Evolutionary conservation across 1,140 invertebrate genomes (phyloP).

Genomic region (silkworm (Bombyx mori)): DNA sequence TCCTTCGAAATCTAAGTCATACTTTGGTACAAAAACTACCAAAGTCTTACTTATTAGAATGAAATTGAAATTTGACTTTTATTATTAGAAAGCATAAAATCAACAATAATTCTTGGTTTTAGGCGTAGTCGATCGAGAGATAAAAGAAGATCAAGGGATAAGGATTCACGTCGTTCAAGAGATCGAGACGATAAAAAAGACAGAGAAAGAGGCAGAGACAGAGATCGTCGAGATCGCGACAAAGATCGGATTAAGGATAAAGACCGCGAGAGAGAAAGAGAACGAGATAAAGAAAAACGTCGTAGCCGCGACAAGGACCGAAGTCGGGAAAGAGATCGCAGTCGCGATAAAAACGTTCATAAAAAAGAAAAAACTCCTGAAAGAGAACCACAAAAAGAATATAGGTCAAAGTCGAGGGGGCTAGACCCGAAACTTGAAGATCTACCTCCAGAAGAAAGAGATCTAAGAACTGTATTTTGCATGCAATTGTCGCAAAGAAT

Average conservation of each 20-base stretch:
- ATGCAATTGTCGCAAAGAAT: conserved; percentile 97
- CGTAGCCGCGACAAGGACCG: conserved; percentile 54
- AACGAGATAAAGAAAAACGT: conserved; percentile 40
- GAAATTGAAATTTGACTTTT: no score
- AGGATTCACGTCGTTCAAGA: conserved; percentile 43
- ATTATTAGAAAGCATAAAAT: no score
- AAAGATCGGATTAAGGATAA: conserved; percentile 49
- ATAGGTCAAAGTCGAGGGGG: conserved; percentile 59
- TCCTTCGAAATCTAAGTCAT: no score
- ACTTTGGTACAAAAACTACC: no score
- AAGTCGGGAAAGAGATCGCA: conserved; percentile 47
- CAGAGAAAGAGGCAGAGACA: conserved; percentile 19
- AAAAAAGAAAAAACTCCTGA: conserved; percentile 40
- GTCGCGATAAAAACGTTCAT: conserved; percentile 31
- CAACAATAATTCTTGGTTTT: conserved; percentile 11
- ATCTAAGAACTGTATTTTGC: conserved; percentile 98
- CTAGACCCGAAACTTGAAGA: conserved; percentile 74
- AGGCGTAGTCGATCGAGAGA: conserved; percentile 71
- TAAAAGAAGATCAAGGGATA: conserved; percentile 57
- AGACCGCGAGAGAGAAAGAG: conserved; percentile 38
- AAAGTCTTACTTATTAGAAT: no score
- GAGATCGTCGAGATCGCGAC: conserved; percentile 36
- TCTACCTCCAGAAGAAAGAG: conserved; percentile 96
- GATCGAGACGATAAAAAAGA: conserved; percentile 46
- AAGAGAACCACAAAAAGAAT: conserved; percentile 44